Evolutionary conservation across 2,888 invertebrate species (phyloP), one percentile per base, ranked within the genome.

Genomic region (Bellardia pandia): DNA sequence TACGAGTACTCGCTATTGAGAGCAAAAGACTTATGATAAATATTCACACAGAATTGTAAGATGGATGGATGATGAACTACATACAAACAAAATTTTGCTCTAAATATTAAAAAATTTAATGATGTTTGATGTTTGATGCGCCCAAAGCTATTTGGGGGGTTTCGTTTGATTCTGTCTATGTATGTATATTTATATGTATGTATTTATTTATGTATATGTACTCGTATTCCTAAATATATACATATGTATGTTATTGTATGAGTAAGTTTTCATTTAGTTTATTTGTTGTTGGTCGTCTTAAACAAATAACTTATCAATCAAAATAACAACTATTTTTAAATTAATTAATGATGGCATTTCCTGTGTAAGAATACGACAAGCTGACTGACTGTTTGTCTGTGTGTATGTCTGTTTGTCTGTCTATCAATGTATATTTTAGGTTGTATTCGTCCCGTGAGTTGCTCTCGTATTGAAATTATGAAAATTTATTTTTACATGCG

Each of bases 271-370:
- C 48, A 64, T 76, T 14, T 64, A 33, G 37, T 84, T 56, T 81
- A 16, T 72, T 76, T 62, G 45, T 74, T 75, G 68, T 75, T 79
- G 68, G 71, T 66, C 76, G 42, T 72, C 51, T 79, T 76, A 78
- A 88, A 86, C 76, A 85, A 88, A 88, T 84, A 88, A 86, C 86
- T 85, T 88, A 88, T 88, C 86, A 88, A 88, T 88, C 88, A 88
- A 88, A 88, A 75, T 71, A 66, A 76, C 75, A 79, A 76, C 82
- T 88, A 88, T 81, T 84, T 83, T 84, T 71, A 88, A 88, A 88
- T 86, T 86, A 85, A 88, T 86, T 86, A 86, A 81, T 88, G 86
- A 76, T 86, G 84, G 76, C 85, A 82, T 88, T 88, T 88, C 88
- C 88, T 86, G 87, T 81, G 77, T 75, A 64, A 56, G 72, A 71